Base-by-base conservation (phyloP, 2,888 invertebrate genomes). In the Aleiodes leptofemur region DNA sequence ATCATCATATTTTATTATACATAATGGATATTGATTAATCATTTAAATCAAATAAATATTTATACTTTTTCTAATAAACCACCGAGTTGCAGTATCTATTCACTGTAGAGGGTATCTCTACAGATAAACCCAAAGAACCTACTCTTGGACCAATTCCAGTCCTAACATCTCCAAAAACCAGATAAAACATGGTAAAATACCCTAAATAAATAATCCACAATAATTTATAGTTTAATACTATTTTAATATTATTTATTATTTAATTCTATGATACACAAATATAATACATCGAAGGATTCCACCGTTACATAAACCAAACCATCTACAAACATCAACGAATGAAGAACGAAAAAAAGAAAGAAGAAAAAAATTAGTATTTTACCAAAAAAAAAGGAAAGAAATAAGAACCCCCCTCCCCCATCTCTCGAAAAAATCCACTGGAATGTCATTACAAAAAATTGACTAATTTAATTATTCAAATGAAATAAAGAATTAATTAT, bases 201-300 rank as follows among this genome's bases (percentile, higher is more conserved):
- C 1, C 2, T 23, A 23, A 23, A 2, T 23, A 23, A 23, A 23
- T 23, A 1, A 23, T 23, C 23, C 23, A 23, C 23, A 23, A 23
- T 23, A 23, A 23, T 34, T 6, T 34, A 6, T 34, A 34, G 34
- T 34, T 34, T 34, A 34, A 34, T 34, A 34, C 34, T 34, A 34
- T 56, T 13, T 23, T 11, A 13, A 11, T 31, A 57, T 57, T 57
- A 57, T 57, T 31, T 57, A 57, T 57, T 57, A 31, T 31, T 57
- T 57, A 11, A 57, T 31, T 57, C 57, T 57, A 57, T 57, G 57
- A 57, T 57, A 57, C 57, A 57, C 57, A 31, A 57, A 57, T 57
- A 57, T 57, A 57, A 57, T 57, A 57, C 57, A 57, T 57, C 31
- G 29, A 57, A 57, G 57, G 57, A 57, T 57, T 23, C 43, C 55